A percentile compares a stretch with the other conserved stretches of the same genome.
phyloP scores from a whole-genome alignment of 92 coral and sea anemone genomes.

The Umimayanthus kanabou region DNA sequence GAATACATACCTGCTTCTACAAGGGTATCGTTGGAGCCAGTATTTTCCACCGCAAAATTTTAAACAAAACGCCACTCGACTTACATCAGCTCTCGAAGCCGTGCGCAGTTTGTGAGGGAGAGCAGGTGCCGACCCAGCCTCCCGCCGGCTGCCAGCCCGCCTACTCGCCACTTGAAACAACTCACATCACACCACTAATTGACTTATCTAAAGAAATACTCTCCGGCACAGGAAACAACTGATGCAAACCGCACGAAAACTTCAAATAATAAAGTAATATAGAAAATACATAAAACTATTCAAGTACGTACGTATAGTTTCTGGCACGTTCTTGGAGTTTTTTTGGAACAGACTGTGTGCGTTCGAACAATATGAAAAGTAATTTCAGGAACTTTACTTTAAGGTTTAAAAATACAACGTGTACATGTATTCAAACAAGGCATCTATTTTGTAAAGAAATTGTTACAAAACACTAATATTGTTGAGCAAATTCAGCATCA shows the following conservation, averaged over 20 bases:
- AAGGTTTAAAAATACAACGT: too few species aligned
- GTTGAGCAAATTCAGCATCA: too few species aligned
- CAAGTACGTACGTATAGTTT: not conserved
- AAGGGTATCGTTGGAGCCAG: not conserved
- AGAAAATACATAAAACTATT: not conserved
- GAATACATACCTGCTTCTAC: not conserved
- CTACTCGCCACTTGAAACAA: constrained; percentile 3
- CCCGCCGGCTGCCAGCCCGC: constrained; percentile 9
- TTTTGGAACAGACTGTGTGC: not conserved
- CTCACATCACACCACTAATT: not conserved
- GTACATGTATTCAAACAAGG: too few species aligned
- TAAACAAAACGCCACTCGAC: not conserved
- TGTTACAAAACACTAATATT: too few species aligned
- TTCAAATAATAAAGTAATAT: too few species aligned
- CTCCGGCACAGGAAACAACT: not conserved
- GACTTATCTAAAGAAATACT: constrained; percentile 9
- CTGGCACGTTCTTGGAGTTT: not conserved
- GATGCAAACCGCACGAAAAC: not conserved
- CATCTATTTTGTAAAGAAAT: too few species aligned
- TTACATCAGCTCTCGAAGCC: not conserved
- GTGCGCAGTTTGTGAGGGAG: not conserved
- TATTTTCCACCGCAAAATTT: not conserved
- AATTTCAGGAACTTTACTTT: not conserved
- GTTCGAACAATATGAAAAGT: not conserved
- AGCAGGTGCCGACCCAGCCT: not conserved